These are phyloP conservation scores for Gopherus flavomarginatus DNA, from an alignment of 2,113 vertebrate genomes.

Conservation along the genomic window DNA sequence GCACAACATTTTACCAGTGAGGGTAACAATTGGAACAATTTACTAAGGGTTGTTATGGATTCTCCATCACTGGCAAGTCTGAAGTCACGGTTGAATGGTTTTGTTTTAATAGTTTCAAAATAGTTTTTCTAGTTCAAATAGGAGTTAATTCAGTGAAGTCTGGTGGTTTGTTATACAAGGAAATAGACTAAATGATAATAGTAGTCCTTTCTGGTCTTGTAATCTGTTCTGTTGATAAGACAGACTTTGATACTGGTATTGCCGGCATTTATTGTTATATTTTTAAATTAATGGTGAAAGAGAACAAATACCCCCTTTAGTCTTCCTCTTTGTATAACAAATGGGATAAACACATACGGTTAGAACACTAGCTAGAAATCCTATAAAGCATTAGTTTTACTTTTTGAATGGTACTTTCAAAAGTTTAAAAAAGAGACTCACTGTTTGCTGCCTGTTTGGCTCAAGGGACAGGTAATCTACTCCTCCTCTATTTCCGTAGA, in stretches of 20 bases:
- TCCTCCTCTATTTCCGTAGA: neutral
- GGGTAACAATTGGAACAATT: neutral
- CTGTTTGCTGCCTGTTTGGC: accelerated
- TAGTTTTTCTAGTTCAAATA: neutral
- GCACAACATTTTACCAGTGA: neutral
- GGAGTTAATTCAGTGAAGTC: neutral
- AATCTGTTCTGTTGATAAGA: neutral
- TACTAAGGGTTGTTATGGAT: neutral
- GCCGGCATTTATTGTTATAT: neutral
- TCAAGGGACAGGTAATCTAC: neutral
- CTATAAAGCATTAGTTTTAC: neutral
- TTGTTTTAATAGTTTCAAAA: neutral
- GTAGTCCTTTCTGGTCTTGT: neutral
- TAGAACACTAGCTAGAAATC: neutral
- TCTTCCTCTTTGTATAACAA: neutral
- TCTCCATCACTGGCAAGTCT: neutral
- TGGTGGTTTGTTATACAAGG: neutral
- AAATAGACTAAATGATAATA: neutral
- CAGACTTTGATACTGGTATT: neutral
- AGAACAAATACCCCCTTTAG: slow-evolving; percentile 9
- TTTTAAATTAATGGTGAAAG: neutral
- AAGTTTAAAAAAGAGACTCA: accelerated
- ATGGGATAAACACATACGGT: neutral
- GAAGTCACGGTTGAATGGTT: neutral
- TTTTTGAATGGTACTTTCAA: neutral